Evolutionary conservation across 2,797 vertebrate species (phyloP).

Genomic region (Cyclura pinguis): DNA sequence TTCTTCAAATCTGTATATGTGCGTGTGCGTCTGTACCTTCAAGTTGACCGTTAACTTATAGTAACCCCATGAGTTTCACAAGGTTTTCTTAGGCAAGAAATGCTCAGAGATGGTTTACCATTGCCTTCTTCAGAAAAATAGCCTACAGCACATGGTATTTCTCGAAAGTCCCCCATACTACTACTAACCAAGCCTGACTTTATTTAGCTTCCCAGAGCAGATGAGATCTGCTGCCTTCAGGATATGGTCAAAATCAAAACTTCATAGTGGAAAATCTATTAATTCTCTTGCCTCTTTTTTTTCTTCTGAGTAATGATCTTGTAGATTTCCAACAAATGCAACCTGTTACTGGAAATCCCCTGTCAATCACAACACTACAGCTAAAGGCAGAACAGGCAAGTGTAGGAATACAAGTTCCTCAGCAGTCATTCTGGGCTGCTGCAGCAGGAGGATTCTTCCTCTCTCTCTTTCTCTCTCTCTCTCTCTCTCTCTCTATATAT

Average conservation of each 20-base stretch:
- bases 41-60: too few species aligned
- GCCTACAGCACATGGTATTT: background rate
- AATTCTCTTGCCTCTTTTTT: background rate
- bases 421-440: background rate
- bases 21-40: too few species aligned
- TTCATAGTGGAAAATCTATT: background rate
- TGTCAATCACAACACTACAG: conserved; percentile 4
- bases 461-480: too few species aligned
- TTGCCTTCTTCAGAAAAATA: background rate
- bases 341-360: background rate
- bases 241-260: background rate
- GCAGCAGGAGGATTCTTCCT: background rate
- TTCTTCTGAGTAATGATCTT: background rate
- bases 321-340: background rate
- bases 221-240: too few species aligned
- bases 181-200: too few species aligned
- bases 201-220: too few species aligned
- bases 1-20: background rate
- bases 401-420: background rate
- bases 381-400: background rate
- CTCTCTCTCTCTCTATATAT: too few species aligned
- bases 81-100: too few species aligned
- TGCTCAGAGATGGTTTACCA: background rate
- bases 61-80: too few species aligned
- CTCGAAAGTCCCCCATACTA: too few species aligned